These are phyloP conservation scores for Aradus depressus DNA, from an alignment of 2,888 invertebrate genomes.

Conservation along the genomic window DNA sequence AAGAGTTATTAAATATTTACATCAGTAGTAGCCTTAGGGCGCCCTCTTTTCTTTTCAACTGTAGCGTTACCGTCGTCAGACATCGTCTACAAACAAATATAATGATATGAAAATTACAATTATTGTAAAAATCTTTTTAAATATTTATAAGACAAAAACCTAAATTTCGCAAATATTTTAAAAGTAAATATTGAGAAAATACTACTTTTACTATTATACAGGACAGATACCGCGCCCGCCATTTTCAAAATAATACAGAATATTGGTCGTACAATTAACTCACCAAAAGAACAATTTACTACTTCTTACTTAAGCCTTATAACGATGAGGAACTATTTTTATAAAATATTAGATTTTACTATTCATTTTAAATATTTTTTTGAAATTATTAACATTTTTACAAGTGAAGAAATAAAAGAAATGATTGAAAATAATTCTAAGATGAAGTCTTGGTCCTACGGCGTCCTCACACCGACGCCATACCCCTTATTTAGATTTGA, in stretches of 20 bases:
- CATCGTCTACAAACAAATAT: conserved; percentile 14
- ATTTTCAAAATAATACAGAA: conserved; percentile 24
- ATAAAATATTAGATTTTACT: conserved; percentile 7
- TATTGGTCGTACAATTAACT: conserved; percentile 14
- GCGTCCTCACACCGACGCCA: conserved; percentile 24
- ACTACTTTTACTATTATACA: conserved; percentile 2
- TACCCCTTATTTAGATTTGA: conserved; percentile 17
- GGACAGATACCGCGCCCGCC: conserved; percentile 19
- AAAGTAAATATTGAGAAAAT: conserved; percentile 1
- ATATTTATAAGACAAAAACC: not conserved
- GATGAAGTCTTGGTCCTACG: conserved; percentile 1
- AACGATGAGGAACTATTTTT: not conserved
- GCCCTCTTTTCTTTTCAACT: conserved; percentile 27
- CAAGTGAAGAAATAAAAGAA: not conserved
- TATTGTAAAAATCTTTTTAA: not conserved
- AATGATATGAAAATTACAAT: conserved; percentile 1
- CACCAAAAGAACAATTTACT: conserved; percentile 7
- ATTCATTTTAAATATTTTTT: not conserved
- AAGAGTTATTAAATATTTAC: conserved; percentile 3
- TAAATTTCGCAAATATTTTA: not conserved
- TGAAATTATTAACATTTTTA: not conserved
- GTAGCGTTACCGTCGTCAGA: conserved; percentile 26
- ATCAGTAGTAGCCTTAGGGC: conserved; percentile 21
- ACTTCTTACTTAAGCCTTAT: not conserved
- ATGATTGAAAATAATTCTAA: not conserved